Conservation (phyloP, 2,113 vertebrate species). For the Orycteropus afer region DNA sequence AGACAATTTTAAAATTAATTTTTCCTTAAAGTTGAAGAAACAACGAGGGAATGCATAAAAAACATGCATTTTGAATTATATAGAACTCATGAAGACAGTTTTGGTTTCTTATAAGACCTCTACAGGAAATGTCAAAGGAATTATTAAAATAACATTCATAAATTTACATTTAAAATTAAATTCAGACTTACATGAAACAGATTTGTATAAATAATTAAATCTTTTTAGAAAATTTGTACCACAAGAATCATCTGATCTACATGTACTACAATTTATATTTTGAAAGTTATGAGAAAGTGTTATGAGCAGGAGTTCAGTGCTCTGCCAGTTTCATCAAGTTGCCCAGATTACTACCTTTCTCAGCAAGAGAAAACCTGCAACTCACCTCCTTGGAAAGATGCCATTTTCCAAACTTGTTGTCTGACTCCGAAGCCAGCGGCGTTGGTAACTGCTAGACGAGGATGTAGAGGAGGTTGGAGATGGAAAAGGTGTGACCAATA, state of each 20-base stretch:
- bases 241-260: neutral
- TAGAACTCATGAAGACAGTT: neutral
- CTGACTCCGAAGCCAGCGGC: constrained; percentile 92
- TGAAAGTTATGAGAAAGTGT: constrained; percentile 35
- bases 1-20: constrained; percentile 1
- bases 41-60: neutral
- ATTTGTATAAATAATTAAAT: constrained; percentile 14
- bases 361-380: constrained; percentile 34
- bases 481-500: constrained; percentile 91
- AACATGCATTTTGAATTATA: neutral
- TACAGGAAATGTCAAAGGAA: constrained; percentile 8
- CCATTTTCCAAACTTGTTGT: constrained; percentile 93
- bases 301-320: neutral
- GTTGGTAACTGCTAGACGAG: constrained; percentile 92
- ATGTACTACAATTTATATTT: neutral
- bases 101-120: neutral
- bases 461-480: constrained; percentile 90
- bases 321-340: neutral
- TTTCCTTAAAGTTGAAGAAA: neutral
- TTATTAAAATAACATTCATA: constrained; percentile 4
- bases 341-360: neutral
- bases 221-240: neutral
- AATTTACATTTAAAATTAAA: constrained; percentile 54
- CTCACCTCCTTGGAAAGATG: constrained; percentile 89
- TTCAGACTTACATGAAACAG: constrained; percentile 34